Percentiles rank a stretch among this genome's conserved stretches.
Conservation (phyloP, 2,113 vertebrate species). For the Andinoacara biseriatus region DNA sequence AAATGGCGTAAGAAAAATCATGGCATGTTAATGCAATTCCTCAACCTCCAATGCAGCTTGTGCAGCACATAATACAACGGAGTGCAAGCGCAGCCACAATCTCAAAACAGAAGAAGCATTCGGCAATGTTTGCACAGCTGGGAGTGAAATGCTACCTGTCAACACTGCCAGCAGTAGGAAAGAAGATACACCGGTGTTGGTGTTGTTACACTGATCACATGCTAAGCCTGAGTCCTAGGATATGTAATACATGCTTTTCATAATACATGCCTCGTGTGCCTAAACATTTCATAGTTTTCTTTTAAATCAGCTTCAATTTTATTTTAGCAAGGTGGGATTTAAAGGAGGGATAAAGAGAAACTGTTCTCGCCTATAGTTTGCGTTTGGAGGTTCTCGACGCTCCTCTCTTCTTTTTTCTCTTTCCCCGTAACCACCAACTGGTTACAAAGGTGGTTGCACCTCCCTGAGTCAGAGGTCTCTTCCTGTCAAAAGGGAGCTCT, state of each 20-base stretch:
- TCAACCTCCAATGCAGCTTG: background rate
- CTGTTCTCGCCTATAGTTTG: background rate
- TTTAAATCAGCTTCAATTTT: too few relatives aligned
- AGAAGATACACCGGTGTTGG: background rate
- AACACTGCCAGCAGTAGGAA: too few relatives aligned
- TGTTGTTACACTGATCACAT: background rate
- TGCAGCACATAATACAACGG: background rate
- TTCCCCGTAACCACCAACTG: background rate
- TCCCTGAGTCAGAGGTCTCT: background rate
- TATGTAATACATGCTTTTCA: too few relatives aligned
- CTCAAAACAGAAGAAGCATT: background rate
- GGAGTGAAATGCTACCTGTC: background rate
- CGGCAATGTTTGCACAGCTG: background rate
- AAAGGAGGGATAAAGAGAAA: background rate
- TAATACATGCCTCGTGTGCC: too few relatives aligned
- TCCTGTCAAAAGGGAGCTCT: background rate
- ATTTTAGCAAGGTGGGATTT: background rate
- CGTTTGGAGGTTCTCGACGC: background rate
- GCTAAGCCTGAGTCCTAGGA: too few relatives aligned
- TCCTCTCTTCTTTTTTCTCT: background rate
- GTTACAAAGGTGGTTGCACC: background rate
- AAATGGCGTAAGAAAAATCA: background rate
- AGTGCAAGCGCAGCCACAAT: background rate
- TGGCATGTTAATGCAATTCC: constrained; percentile 1
- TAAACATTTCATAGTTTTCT: too few relatives aligned